Evolutionary conservation across 2,888 invertebrate genomes (phyloP).

Genomic region (Idaea dimidiata): DNA sequence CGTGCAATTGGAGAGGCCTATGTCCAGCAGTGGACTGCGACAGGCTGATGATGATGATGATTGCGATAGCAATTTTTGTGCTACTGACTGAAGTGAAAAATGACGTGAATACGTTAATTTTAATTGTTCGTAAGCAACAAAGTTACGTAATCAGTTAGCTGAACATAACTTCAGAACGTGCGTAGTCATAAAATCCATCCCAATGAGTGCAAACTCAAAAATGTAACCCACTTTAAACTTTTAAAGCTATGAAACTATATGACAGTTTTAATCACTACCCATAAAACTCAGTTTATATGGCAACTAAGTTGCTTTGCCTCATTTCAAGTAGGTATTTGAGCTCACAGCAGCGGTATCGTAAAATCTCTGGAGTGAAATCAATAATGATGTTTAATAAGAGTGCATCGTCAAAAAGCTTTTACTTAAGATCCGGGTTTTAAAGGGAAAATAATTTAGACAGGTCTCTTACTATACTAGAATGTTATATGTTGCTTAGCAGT

Average conservation of each 20-base stretch:
- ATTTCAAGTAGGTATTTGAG: neutral
- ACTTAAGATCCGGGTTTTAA: no score
- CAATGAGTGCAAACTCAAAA: neutral
- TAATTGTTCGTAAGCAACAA: no score
- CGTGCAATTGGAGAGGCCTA: no score
- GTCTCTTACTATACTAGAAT: no score
- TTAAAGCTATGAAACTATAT: neutral
- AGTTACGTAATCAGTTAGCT: no score
- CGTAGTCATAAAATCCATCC: neutral
- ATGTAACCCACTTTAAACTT: neutral
- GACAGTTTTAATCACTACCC: neutral
- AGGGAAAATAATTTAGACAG: no score
- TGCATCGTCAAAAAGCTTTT: neutral
- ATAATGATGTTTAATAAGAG: neutral
- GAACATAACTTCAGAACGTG: neutral
- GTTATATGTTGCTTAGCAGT: no score
- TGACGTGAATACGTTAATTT: no score
- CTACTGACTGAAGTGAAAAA: no score
- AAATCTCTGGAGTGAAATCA: neutral
- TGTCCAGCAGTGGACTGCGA: no score
- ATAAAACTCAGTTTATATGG: neutral
- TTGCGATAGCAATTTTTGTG: no score
- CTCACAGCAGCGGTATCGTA: neutral
- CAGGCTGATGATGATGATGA: no score
- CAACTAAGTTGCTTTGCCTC: neutral